Percentiles rank a stretch among this genome's conserved stretches.
Conservation (phyloP, 2,888 invertebrate genomes). For the Bellardia bayeri region DNA sequence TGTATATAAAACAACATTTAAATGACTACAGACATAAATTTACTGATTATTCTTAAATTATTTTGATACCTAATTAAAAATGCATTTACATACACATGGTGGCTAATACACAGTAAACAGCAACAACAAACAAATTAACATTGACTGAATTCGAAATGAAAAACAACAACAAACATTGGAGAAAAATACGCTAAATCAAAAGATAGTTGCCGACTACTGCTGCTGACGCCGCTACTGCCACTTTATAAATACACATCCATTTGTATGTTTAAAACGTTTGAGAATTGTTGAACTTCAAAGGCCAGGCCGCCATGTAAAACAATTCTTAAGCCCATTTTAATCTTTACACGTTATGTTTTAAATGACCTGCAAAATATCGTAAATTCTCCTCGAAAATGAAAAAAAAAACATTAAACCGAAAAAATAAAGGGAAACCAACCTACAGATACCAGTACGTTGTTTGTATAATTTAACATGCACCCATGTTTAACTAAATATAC, state of each 20-base stretch:
- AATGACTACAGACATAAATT: conserved; percentile 63
- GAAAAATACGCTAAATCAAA: conserved; percentile 61
- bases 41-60: conserved; percentile 61
- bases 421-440: conserved; percentile 37
- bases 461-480: conserved; percentile 42
- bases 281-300: conserved; percentile 67
- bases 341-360: conserved; percentile 73
- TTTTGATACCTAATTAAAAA: conserved; percentile 72
- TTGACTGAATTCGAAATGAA: conserved; percentile 55
- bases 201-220: conserved; percentile 54
- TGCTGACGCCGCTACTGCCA: conserved; percentile 56
- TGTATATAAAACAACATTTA: conserved; percentile 29
- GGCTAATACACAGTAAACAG: conserved; percentile 29
- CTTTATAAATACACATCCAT: conserved; percentile 58
- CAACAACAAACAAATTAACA: conserved; percentile 55
- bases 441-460: conserved; percentile 9
- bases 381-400: conserved; percentile 57
- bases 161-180: conserved; percentile 42
- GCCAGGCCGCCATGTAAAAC: conserved; percentile 66
- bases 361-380: conserved; percentile 73
- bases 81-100: conserved; percentile 65
- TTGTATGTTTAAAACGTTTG: conserved; percentile 39
- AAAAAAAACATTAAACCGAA: background rate
- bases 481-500: conserved; percentile 32
- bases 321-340: conserved; percentile 72